A percentile compares a stretch with the other conserved stretches of the same genome.
These are phyloP conservation scores for Chondrilla cf. caribensis DNA, from an alignment of 37 sponge, comb jelly and placozoan genomes.

Conservation along the genomic window DNA sequence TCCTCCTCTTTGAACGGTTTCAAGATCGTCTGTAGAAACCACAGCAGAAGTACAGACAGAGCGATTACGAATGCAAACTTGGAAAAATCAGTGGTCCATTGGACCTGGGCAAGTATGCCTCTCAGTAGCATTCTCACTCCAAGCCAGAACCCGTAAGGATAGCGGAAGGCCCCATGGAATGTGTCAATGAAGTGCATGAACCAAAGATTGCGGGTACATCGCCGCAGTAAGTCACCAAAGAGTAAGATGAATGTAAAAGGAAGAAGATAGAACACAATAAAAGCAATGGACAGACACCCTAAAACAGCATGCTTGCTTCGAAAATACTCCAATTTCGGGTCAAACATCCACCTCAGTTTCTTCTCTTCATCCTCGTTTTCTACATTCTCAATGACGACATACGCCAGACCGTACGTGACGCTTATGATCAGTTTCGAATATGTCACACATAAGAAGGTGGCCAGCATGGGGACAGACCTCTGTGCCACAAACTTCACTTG, in stretches of 20 bases:
- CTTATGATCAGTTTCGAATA: constrained; percentile 15
- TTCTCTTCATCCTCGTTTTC: not conserved
- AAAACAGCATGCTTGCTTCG: constrained; percentile 4
- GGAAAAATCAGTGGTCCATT: too few species aligned
- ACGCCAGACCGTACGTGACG: constrained; percentile 4
- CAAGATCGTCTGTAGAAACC: too few species aligned
- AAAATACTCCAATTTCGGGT: not conserved
- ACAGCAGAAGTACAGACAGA: too few species aligned
- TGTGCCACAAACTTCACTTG: not conserved
- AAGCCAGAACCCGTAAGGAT: not conserved
- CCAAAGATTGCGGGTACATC: not conserved
- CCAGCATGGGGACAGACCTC: constrained; percentile 29
- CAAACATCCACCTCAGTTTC: not conserved
- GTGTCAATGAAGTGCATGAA: constrained; percentile 14
- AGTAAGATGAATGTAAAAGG: constrained; percentile 24
- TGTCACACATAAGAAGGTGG: constrained; percentile 31
- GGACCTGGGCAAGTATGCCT: not conserved
- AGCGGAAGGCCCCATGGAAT: not conserved
- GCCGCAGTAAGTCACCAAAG: not conserved
- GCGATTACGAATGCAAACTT: too few species aligned
- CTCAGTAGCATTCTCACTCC: constrained; percentile 3
- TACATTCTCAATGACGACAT: not conserved
- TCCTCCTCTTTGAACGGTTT: too few species aligned
- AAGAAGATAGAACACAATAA: not conserved
- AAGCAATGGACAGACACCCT: not conserved